Percentiles rank a stretch among this genome's conserved stretches.
phyloP scores from a whole-genome alignment of 53 echinoderm and acorn worm genomes.

The Patiria pectinifera region DNA sequence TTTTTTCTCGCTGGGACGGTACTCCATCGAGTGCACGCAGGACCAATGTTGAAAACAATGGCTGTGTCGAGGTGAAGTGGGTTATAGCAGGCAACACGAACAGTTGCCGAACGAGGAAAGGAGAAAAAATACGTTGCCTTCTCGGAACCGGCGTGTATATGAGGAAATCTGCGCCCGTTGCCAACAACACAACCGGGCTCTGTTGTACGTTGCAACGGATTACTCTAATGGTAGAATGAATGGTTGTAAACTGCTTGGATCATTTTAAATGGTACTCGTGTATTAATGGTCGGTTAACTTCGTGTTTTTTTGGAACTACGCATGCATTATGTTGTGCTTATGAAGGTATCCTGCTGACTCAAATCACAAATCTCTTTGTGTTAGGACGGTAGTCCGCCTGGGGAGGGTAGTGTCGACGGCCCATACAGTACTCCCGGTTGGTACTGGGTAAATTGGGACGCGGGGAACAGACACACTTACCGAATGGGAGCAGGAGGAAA shows the following conservation, averaged over 20 bases:
- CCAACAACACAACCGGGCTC: no score
- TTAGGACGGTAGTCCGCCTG: constrained; percentile 95
- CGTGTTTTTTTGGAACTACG: no score
- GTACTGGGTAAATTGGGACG: constrained; percentile 96
- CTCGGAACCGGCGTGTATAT: no score
- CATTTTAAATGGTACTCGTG: no score
- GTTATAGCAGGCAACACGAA: not conserved
- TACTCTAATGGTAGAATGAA: no score
- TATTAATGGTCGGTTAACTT: no score
- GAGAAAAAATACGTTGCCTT: not conserved
- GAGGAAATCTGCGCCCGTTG: no score
- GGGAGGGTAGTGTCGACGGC: constrained; percentile 92
- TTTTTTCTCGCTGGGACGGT: not conserved
- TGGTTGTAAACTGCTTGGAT: no score
- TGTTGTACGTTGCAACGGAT: no score
- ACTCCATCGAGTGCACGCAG: not conserved
- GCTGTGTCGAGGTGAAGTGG: not conserved
- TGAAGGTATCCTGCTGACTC: not conserved
- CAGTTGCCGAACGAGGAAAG: not conserved
- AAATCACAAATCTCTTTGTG: not conserved
- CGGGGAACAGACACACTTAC: constrained; percentile 96
- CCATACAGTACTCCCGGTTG: constrained; percentile 92
- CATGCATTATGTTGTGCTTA: no score
- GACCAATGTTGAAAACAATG: not conserved
- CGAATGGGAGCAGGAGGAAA: constrained; percentile 96